These are phyloP conservation scores for Pseudomyrmex flavicornis DNA, from an alignment of 1,140 invertebrate genomes.

Conservation along the genomic window DNA sequence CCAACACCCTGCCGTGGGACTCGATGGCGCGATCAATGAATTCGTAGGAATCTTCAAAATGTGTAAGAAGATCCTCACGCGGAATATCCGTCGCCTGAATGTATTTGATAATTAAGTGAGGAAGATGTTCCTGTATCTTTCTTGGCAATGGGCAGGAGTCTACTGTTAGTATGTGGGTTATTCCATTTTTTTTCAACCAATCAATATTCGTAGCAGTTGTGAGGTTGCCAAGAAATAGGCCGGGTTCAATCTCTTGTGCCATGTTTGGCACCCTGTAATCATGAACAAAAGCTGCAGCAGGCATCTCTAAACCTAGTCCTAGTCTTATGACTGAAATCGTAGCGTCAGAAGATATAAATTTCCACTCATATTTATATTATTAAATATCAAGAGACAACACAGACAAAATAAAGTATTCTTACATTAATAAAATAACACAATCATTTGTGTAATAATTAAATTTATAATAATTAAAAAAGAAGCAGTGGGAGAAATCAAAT, in stretches of 20 bases:
- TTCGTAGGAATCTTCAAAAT: conserved; percentile 90
- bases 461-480: neutral
- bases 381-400: neutral
- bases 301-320: neutral
- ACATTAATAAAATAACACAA: conserved; percentile 3
- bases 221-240: conserved; percentile 91
- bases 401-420: neutral
- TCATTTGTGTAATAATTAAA: neutral
- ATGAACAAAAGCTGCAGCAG: conserved; percentile 36
- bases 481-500: neutral
- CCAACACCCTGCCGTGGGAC: conserved; percentile 88
- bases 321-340: conserved; percentile 9
- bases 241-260: conserved; percentile 87
- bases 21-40: conserved; percentile 89
- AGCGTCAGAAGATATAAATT: neutral
- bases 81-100: conserved; percentile 93
- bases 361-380: neutral
- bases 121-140: conserved; percentile 88
- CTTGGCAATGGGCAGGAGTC: conserved; percentile 93
- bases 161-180: conserved; percentile 92
- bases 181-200: conserved; percentile 88
- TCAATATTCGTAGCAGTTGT: conserved; percentile 91
- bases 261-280: conserved; percentile 49
- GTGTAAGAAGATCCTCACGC: conserved; percentile 92
- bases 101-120: conserved; percentile 89